phyloP scores from a whole-genome alignment of 2,797 vertebrate genomes.

The Coregonus sp. region DNA sequence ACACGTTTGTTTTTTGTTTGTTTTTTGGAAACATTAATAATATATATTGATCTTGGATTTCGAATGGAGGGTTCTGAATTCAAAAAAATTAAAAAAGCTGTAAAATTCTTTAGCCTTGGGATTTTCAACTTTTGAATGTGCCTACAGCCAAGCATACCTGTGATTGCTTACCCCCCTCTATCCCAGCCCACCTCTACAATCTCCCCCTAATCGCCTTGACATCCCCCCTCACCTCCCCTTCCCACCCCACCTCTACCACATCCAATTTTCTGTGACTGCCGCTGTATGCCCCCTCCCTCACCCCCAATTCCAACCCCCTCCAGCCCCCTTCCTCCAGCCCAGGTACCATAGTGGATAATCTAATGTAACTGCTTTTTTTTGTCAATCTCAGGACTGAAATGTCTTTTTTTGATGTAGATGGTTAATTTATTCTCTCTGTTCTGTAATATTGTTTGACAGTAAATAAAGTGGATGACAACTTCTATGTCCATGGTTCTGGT shows the following conservation, averaged over 20 bases:
- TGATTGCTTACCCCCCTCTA: constrained; percentile 66
- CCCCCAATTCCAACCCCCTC: background rate
- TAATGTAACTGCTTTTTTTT: constrained; percentile 69
- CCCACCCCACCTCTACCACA: constrained; percentile 61
- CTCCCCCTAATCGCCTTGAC: constrained; percentile 53
- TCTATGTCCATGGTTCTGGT: constrained; percentile 42
- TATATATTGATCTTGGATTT: constrained; percentile 70
- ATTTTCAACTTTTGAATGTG: constrained; percentile 79
- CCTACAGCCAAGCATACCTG: constrained; percentile 74
- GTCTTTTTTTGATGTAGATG: constrained; percentile 74
- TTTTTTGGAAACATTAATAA: constrained; percentile 47
- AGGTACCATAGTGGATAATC: constrained; percentile 62
- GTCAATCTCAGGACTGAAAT: constrained; percentile 79
- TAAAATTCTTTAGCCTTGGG: constrained; percentile 74
- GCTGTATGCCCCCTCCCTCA: constrained; percentile 34
- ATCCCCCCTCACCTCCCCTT: constrained; percentile 47
- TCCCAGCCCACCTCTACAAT: constrained; percentile 61
- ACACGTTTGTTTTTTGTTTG: constrained; percentile 36
- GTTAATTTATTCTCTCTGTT: constrained; percentile 71
- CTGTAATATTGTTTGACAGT: constrained; percentile 76
- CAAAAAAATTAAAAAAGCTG: constrained; percentile 70
- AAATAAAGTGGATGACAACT: constrained; percentile 76
- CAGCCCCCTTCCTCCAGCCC: constrained; percentile 36
- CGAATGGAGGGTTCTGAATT: constrained; percentile 71
- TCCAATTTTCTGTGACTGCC: constrained; percentile 74